These are phyloP conservation scores for Cydia pomonella DNA, from an alignment of 1,140 invertebrate species.

Conservation along the genomic window DNA sequence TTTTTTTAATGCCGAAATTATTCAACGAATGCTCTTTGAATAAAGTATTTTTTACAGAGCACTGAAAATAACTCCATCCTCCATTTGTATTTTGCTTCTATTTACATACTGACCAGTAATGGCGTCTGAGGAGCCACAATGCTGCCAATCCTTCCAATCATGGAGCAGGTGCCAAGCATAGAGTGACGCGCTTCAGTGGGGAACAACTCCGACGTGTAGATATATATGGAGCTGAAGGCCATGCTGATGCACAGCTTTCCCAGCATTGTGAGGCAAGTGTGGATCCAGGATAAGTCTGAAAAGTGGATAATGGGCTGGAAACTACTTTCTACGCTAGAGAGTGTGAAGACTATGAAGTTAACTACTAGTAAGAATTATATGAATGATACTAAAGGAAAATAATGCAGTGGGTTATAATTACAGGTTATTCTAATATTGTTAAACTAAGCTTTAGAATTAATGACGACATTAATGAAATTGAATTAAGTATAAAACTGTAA, in stretches of 20 bases:
- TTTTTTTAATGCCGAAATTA: no score
- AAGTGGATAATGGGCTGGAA: conserved; percentile 13
- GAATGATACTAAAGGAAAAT: no score
- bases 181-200: conserved; percentile 85
- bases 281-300: conserved; percentile 60
- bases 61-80: no score
- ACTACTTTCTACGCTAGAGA: conserved; percentile 38
- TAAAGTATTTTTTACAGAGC: no score
- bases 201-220: conserved; percentile 87
- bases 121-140: conserved; percentile 85
- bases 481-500: no score
- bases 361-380: background rate
- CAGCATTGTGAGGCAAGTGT: conserved; percentile 64
- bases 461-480: no score
- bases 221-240: conserved; percentile 84
- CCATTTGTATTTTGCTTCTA: background rate
- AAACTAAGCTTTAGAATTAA: no score
- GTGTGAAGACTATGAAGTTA: background rate
- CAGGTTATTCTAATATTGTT: no score
- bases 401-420: no score
- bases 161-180: conserved; percentile 84
- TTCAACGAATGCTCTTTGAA: no score
- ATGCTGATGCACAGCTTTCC: conserved; percentile 85
- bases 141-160: conserved; percentile 85
- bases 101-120: conserved; percentile 69